Percentiles rank a stretch among this genome's conserved stretches.
phyloP scores from a whole-genome alignment of 2,113 vertebrate species.

The Rhipidura dahli region DNA sequence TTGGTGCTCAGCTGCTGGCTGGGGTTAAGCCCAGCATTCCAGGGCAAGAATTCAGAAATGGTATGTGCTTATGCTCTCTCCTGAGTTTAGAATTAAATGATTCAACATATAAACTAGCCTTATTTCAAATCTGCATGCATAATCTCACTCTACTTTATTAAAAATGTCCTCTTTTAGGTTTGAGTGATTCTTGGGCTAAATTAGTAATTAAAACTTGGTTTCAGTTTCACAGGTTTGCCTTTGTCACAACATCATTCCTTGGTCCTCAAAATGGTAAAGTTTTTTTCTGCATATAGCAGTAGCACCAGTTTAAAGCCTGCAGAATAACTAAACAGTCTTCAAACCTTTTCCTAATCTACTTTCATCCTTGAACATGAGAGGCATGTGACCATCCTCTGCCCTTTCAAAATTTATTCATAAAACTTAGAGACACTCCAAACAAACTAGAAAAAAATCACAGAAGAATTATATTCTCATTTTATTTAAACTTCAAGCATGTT shows the following conservation, averaged over 20 bases:
- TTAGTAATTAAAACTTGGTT: neutral
- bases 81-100: neutral
- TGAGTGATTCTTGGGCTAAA: neutral
- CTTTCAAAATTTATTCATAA: neutral
- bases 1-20: neutral
- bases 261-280: neutral
- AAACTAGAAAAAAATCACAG: neutral
- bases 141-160: neutral
- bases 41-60: neutral
- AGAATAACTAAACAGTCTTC: neutral
- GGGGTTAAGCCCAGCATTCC: neutral
- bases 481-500: neutral
- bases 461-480: neutral
- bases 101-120: neutral
- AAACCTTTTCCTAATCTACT: neutral
- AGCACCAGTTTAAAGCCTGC: neutral
- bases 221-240: neutral
- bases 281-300: neutral
- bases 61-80: neutral
- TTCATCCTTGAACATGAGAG: neutral
- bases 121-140: neutral
- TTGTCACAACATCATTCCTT: neutral
- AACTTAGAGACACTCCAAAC: neutral
- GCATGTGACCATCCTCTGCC: neutral
- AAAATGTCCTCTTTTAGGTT: neutral